Evolutionary conservation across 2,113 vertebrate species (phyloP).

Genomic region (Trogon melanurus): DNA sequence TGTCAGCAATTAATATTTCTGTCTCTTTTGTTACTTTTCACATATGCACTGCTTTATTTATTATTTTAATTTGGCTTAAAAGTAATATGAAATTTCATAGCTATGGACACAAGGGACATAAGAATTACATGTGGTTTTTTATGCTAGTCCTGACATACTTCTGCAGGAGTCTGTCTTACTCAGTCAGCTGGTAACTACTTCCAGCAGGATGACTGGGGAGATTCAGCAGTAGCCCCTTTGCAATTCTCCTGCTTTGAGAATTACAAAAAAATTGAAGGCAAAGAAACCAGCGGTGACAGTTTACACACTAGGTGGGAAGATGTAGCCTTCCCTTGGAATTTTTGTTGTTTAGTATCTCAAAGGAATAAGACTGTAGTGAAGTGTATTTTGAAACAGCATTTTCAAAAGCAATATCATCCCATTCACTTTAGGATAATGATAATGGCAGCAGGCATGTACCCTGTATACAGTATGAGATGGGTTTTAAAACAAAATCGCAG

Average conservation of each 20-base stretch:
- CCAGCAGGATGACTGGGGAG: neutral
- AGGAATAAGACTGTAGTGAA: neutral
- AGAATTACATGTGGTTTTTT: neutral
- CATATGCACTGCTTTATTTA: neutral
- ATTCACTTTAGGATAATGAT: neutral
- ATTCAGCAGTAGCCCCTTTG: neutral
- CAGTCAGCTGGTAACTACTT: neutral
- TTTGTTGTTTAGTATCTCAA: neutral
- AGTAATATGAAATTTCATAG: neutral
- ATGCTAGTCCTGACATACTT: neutral
- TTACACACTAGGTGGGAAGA: neutral
- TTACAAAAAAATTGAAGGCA: neutral
- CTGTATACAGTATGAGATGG: neutral
- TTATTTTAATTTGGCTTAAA: neutral
- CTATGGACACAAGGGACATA: neutral
- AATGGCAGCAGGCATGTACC: neutral
- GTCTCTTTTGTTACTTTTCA: neutral
- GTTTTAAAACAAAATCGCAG: neutral
- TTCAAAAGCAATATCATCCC: neutral
- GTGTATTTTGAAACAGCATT: neutral
- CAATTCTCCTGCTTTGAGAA: neutral
- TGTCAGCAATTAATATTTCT: neutral
- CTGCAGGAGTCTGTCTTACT: neutral
- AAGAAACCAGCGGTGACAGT: neutral
- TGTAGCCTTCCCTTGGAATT: neutral